phyloP scores from a whole-genome alignment of 2,797 vertebrate genomes.

The Synanceia verrucosa region DNA sequence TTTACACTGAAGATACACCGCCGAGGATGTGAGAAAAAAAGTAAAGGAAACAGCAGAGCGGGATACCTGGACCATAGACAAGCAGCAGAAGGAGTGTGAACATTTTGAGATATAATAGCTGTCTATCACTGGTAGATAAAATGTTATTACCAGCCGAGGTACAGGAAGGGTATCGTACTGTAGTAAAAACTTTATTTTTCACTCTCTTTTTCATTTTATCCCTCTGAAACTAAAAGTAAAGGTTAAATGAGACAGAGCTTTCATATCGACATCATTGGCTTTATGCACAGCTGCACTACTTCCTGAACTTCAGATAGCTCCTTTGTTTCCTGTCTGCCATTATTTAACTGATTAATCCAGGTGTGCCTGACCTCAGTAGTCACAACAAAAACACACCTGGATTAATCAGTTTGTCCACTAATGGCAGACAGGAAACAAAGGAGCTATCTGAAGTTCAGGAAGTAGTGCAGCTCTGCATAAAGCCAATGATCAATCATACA shows the following conservation, averaged over 20 bases:
- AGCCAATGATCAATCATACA: no score
- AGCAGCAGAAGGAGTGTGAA: neutral
- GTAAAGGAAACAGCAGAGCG: neutral
- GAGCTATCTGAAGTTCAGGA: no score
- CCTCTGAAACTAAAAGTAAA: neutral
- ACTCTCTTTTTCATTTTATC: neutral
- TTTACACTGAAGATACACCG: neutral
- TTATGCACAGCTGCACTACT: no score
- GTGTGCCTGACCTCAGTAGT: no score
- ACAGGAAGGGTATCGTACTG: neutral
- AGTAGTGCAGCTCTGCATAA: no score
- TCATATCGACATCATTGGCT: neutral
- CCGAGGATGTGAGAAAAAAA: constrained; percentile 6
- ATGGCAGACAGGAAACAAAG: no score
- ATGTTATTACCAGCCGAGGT: neutral
- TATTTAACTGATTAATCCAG: no score
- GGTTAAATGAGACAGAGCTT: neutral
- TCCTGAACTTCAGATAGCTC: no score
- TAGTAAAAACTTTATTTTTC: neutral
- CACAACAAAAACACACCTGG: no score
- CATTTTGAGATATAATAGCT: neutral
- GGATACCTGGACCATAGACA: neutral
- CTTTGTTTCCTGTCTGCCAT: no score
- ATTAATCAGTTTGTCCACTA: no score
- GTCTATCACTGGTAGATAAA: neutral